Conservation (phyloP, 1,140 invertebrate genomes). For the Drosophila ogumai region DNA sequence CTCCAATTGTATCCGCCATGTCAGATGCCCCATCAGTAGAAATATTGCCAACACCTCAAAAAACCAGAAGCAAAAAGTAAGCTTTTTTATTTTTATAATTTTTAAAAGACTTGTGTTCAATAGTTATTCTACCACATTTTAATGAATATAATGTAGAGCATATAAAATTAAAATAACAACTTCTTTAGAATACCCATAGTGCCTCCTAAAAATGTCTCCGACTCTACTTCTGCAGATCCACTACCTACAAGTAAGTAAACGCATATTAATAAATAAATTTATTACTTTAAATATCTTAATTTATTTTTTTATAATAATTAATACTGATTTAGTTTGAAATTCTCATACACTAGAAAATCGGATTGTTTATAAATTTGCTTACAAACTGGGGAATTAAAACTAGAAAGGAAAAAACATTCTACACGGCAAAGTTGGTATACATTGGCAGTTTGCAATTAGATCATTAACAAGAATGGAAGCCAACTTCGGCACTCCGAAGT, state of each 20-base stretch:
- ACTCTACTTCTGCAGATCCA: conserved; percentile 3
- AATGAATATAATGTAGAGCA: background rate
- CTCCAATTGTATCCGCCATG: conserved; percentile 79
- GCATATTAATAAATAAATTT: background rate
- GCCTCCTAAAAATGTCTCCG: conserved; percentile 45
- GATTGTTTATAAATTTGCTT: too few relatives aligned
- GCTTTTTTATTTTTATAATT: background rate
- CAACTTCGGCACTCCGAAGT: too few relatives aligned
- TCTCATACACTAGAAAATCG: too few relatives aligned
- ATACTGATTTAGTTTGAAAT: too few relatives aligned
- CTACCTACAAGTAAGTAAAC: conserved; percentile 40
- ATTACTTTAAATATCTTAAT: background rate
- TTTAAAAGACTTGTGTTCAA: background rate
- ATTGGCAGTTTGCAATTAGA: too few relatives aligned
- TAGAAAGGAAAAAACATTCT: too few relatives aligned
- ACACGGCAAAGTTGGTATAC: too few relatives aligned
- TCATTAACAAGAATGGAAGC: too few relatives aligned
- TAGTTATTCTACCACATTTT: background rate
- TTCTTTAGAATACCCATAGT: conserved; percentile 62
- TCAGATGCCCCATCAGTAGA: conserved; percentile 81
- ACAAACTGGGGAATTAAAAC: too few relatives aligned
- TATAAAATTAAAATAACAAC: background rate
- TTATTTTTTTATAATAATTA: background rate
- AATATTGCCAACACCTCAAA: conserved; percentile 74
- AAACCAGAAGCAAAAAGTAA: conserved; percentile 77